Evolutionary conservation across 2,888 invertebrate species (phyloP), one percentile per base, ranked within the genome.

Genomic region (Watsonalla cultraria): DNA sequence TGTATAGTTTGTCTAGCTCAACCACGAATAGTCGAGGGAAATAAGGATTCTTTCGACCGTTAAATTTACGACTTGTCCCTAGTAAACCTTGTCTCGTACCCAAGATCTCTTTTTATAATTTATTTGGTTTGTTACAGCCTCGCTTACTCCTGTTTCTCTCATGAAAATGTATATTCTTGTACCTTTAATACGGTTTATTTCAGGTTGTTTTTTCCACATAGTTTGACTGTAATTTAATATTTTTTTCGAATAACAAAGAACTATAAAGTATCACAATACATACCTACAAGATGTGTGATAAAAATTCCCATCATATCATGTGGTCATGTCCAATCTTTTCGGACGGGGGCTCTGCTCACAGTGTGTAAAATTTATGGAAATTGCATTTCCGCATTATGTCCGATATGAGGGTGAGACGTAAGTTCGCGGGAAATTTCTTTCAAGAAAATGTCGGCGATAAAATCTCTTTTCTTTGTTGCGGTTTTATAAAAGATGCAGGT

Each of bases 321-420:
- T 79, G 86, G 84, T 84, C 84, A 82, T 75, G 80, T 85, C 77
- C 84, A 84, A 88, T 89, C 86, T 86, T 89, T 85, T 82, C 79
- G 81, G 82, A 78, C 78, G 79, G 78, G 78, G 80, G 78, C 80
- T 79, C 76, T 86, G 86, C 78, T 83, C 86, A 85, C 82, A 70
- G 74, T 76, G 86, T 90, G 89, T 89, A 85, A 90, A 90, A 90
- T 90, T 90, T 90, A 90, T 90, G 90, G 89, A 90, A 89, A 90
- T 90, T 90, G 89, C 86, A 86, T 86, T 81, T 82, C 80, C 84
- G 81, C 84, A 84, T 85, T 84, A 85, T 82, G 80, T 77, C 78
- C 77, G 66, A 78, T 80, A 77, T 73, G 74, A 74, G 77, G 83
- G 79, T 74, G 76, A 73, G 72, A 70, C 65, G 69, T 70, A 73